These are phyloP conservation scores for Rotaria socialis DNA, from an alignment of 2,888 invertebrate genomes.

Conservation along the genomic window DNA sequence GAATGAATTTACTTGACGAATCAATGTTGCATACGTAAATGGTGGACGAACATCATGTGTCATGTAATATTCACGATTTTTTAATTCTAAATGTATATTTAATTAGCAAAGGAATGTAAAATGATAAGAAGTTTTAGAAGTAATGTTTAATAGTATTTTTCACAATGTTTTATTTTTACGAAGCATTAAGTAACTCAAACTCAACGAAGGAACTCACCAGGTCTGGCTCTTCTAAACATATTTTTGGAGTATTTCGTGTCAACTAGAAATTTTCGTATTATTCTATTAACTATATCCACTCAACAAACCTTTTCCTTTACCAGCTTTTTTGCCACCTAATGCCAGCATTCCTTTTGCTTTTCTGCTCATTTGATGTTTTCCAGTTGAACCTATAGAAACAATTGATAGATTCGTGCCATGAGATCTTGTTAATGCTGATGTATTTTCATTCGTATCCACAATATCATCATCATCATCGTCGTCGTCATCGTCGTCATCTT, in stretches of 20 bases:
- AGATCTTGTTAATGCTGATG: not conserved
- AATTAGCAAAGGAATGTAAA: not conserved
- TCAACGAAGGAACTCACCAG: too few relatives aligned
- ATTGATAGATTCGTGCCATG: conserved; percentile 7
- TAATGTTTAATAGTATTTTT: too few relatives aligned
- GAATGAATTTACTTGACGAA: conserved; percentile 75
- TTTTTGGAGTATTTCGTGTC: too few relatives aligned
- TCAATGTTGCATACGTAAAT: conserved; percentile 95
- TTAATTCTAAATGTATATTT: conserved; percentile 5
- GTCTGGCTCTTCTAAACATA: too few relatives aligned
- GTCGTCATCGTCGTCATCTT: not conserved
- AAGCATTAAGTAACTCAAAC: too few relatives aligned
- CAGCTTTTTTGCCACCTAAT: not conserved
- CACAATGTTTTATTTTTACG: too few relatives aligned
- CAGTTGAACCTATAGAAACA: not conserved
- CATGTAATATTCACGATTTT: conserved; percentile 22
- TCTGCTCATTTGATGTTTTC: not conserved
- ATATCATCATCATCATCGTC: conserved; percentile 10
- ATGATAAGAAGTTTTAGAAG: too few relatives aligned
- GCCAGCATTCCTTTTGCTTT: not conserved
- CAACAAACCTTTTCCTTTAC: conserved; percentile 35
- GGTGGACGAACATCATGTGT: conserved; percentile 82
- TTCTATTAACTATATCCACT: too few relatives aligned
- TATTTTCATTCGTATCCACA: not conserved
- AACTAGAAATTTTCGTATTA: too few relatives aligned